Evolutionary conservation across 2,113 vertebrate species (phyloP).

Genomic region (Mormyrus iriodes): DNA sequence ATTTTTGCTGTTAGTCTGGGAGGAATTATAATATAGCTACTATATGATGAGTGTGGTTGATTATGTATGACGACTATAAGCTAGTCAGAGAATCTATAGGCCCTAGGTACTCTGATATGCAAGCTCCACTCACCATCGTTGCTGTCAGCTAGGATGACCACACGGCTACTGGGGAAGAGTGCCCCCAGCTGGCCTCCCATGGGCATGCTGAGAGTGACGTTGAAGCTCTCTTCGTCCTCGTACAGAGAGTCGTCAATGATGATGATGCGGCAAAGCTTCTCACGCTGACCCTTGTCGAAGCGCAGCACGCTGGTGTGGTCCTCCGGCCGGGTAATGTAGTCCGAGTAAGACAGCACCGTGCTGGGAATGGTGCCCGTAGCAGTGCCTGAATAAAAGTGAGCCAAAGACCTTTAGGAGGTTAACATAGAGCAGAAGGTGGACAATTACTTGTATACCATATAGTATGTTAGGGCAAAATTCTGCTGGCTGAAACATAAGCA

Average conservation of each 20-base stretch:
- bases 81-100: no score
- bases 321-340: slow-evolving; percentile 73
- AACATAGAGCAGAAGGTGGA: neutral
- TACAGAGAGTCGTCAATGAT: slow-evolving; percentile 77
- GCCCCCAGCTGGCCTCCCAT: slow-evolving; percentile 66
- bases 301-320: slow-evolving; percentile 71
- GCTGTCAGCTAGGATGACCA: slow-evolving; percentile 67
- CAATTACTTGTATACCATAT: neutral
- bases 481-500: neutral
- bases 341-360: slow-evolving; percentile 67
- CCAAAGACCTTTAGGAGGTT: neutral
- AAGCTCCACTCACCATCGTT: slow-evolving; percentile 69
- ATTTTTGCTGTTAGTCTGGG: neutral
- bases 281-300: slow-evolving; percentile 70
- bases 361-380: slow-evolving; percentile 70
- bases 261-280: slow-evolving; percentile 69
- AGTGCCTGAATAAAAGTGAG: slow-evolving; percentile 49
- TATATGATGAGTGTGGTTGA: neutral
- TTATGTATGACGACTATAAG: neutral
- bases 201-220: slow-evolving; percentile 70
- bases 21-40: neutral
- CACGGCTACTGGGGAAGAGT: slow-evolving; percentile 61
- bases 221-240: slow-evolving; percentile 79
- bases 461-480: neutral
- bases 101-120: neutral